Evolutionary conservation across 1,140 invertebrate genomes (phyloP).

Genomic region (Chionoecetes opilio): DNA sequence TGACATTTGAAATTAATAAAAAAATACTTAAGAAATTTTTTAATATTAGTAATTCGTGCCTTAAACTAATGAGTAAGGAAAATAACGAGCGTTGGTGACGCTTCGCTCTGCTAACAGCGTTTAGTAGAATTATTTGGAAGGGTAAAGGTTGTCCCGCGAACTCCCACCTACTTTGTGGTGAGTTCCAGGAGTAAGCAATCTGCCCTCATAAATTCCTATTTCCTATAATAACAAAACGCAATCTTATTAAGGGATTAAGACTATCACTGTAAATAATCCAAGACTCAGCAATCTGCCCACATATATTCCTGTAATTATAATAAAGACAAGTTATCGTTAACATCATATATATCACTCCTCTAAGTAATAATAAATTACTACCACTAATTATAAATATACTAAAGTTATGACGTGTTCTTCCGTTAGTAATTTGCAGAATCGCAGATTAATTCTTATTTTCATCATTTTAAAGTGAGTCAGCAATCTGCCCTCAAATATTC

Average conservation of each 20-base stretch:
- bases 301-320: no score
- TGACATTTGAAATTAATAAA: not conserved
- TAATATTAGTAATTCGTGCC: constrained; percentile 43
- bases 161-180: constrained; percentile 78
- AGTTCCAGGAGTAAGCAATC: constrained; percentile 60
- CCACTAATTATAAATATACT: no score
- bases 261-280: not conserved
- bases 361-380: no score
- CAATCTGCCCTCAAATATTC: no score
- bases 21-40: not conserved
- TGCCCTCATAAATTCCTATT: not conserved
- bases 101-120: constrained; percentile 78
- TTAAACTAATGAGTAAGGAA: constrained; percentile 81
- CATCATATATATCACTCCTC: not conserved
- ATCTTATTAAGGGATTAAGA: no score
- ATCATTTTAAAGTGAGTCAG: not conserved
- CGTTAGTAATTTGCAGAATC: no score
- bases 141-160: constrained; percentile 79
- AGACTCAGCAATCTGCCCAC: no score
- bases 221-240: no score
- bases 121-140: constrained; percentile 77
- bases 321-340: not conserved
- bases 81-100: constrained; percentile 81
- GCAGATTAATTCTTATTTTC: no score
- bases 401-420: no score